Base-by-base conservation (phyloP, 1,140 invertebrate species). In the Holcopasites calliopsidis region DNA sequence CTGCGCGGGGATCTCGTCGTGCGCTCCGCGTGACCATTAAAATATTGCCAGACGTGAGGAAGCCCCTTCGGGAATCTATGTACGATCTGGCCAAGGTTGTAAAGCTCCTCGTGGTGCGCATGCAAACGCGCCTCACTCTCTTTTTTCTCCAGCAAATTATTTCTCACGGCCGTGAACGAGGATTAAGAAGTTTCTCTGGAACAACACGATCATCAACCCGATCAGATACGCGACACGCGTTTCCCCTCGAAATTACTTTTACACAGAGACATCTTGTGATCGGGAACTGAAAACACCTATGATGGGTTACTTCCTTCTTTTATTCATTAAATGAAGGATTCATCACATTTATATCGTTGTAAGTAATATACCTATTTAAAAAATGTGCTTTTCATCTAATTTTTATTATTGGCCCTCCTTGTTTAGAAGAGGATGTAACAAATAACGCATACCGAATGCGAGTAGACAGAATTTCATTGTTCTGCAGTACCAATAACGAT, bases 111-210 rank as follows among this genome's bases (percentile, higher is more conserved):
- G 1, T 28, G 42, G 35, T 23, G 66, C 62, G 62, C 47, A 71
- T 62, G 74, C 68, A 71, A 76, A 76, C 55, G n/a, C 2, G 28
- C 23, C 64, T 50, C 54, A 38, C 40, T 52, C 40, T 49, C 47
- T 23, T 60, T 70, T 71, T 71, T 62, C 74, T 26, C 55, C 52
- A 55, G 65, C 74, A 76, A 76, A 76, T 76, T 76, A 76, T 76
- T 76, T 76, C 74, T 76, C 74, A 54, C 74, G 42, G 57, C 26
- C 66, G 16, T 47, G 49, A 33, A 40, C 44, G n/a, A 18, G 38
- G 55, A 71, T 76, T 76, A 76, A 76, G 74, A 71, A 50, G 49
- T 76, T 71, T 21, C 49, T 38, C 28, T n/a, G 64, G 73, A 69
- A 75, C 73, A 55, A 74, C 69, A 49, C 58, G 69, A 64, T 64